Percentiles rank a stretch among this genome's conserved stretches.
Evolutionary conservation across 2,113 vertebrate species (phyloP).

Genomic region (Azemiops feae): DNA sequence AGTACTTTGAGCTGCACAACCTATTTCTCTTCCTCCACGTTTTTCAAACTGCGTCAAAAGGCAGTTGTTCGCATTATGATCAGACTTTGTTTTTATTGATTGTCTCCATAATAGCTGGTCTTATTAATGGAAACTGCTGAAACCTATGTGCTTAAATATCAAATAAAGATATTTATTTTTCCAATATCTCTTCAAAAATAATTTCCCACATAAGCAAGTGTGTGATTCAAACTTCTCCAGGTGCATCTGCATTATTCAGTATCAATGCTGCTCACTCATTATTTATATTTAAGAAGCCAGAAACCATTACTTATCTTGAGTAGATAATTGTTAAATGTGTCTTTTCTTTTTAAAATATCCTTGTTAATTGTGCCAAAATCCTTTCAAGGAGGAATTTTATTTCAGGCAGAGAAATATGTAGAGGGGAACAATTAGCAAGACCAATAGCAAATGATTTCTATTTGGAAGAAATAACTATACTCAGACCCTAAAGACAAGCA

Average conservation of each 20-base stretch:
- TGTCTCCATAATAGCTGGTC: background rate
- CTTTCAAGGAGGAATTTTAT: background rate
- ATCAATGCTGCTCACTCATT: background rate
- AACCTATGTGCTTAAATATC: background rate
- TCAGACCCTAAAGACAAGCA: background rate
- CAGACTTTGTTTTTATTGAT: background rate
- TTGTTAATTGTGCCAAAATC: background rate
- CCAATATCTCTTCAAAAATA: background rate
- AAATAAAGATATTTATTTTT: constrained; percentile 23
- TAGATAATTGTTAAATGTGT: background rate
- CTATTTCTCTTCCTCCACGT: background rate
- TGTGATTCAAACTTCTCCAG: background rate
- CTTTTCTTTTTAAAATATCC: background rate
- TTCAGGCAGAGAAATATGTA: background rate
- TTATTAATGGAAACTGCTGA: background rate
- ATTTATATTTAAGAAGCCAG: background rate
- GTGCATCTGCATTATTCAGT: background rate
- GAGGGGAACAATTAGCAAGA: background rate
- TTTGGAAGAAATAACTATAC: background rate
- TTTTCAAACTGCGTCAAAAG: background rate
- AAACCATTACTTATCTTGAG: background rate
- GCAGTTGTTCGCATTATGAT: background rate
- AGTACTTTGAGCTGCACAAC: background rate
- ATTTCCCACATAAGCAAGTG: background rate
- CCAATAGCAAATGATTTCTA: background rate